Evolutionary conservation across 2,113 vertebrate genomes (phyloP).

Genomic region (Trogon surrucura): DNA sequence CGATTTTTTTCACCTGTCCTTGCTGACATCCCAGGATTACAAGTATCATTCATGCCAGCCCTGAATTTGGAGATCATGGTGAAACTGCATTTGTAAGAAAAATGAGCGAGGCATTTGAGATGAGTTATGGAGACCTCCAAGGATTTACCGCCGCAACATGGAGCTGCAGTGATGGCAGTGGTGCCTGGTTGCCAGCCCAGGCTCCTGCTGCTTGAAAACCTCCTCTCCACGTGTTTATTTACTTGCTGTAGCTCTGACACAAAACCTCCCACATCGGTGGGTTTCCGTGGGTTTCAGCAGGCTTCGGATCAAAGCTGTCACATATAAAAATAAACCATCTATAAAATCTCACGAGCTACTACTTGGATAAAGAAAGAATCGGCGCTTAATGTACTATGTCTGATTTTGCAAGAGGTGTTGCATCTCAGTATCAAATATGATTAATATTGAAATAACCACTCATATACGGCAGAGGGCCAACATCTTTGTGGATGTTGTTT

Average conservation of each 20-base stretch:
- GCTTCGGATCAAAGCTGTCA: background rate
- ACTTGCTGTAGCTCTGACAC: background rate
- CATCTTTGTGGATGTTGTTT: background rate
- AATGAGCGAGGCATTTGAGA: background rate
- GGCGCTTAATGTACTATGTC: background rate
- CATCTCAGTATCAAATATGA: background rate
- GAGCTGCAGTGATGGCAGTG: background rate
- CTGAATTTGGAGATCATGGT: constrained; percentile 22
- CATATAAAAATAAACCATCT: background rate
- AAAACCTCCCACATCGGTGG: rapidly evolving
- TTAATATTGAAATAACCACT: background rate
- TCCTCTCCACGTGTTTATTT: background rate
- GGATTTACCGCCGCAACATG: background rate
- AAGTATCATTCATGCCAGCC: background rate
- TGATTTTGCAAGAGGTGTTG: background rate
- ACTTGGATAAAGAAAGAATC: background rate
- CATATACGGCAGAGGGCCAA: background rate
- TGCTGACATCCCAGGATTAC: background rate
- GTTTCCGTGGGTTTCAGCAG: background rate
- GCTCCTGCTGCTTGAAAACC: background rate
- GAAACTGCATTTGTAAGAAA: constrained; percentile 46
- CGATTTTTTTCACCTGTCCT: background rate
- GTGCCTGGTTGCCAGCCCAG: background rate
- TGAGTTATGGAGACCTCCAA: background rate
- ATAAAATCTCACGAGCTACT: background rate